phyloP scores from a whole-genome alignment of 1,140 invertebrate genomes.

The Cydia strobilella region DNA sequence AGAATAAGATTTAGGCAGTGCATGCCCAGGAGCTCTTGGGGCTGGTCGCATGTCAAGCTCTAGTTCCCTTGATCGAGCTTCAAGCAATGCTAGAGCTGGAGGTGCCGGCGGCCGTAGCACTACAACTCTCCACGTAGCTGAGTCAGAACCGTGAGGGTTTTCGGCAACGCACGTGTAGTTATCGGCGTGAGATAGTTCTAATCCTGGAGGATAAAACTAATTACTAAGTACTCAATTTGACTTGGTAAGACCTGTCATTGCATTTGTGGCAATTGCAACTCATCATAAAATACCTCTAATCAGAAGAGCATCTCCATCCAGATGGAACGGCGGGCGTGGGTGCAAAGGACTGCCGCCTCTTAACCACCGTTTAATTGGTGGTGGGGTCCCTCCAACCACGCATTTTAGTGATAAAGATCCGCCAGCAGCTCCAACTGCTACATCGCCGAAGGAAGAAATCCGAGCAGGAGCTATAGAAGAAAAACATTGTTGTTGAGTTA shows the following conservation, averaged over 20 bases:
- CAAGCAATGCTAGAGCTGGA: conserved; percentile 83
- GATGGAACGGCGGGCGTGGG: conserved; percentile 82
- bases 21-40: conserved; percentile 65
- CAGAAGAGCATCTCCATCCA: conserved; percentile 82
- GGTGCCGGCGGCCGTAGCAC: conserved; percentile 87
- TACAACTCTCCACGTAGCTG: conserved; percentile 88
- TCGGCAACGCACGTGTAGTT: conserved; percentile 93
- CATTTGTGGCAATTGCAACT: too few species aligned
- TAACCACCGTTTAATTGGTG: conserved; percentile 83
- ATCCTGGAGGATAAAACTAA: conserved; percentile 50
- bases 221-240: background rate
- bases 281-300: conserved; percentile 79
- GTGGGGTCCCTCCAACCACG: conserved; percentile 83
- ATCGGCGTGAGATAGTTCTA: conserved; percentile 85
- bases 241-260: background rate
- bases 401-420: conserved; percentile 79
- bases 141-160: conserved; percentile 91
- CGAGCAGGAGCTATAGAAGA: conserved; percentile 67
- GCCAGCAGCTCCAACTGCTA: conserved; percentile 65
- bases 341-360: conserved; percentile 82
- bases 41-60: conserved; percentile 83
- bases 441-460: conserved; percentile 76
- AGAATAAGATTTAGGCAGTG: conserved; percentile 63
- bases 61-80: conserved; percentile 82
- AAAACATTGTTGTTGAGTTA: conserved; percentile 2